Base-by-base conservation (phyloP, 2,797 vertebrate genomes). In the Sebastes minor region DNA sequence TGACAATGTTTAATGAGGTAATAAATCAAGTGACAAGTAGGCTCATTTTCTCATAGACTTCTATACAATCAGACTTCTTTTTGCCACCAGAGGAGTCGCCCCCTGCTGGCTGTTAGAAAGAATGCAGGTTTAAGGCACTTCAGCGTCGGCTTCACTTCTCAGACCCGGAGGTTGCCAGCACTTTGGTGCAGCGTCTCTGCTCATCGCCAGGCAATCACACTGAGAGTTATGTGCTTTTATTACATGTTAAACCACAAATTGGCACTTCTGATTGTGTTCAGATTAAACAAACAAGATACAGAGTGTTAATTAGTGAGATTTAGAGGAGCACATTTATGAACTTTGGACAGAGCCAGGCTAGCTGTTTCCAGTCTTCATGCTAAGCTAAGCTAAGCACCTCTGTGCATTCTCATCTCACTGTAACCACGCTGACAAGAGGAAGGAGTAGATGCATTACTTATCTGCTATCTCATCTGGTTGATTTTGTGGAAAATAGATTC, bases 401-500 rank as follows among this genome's bases (percentile, higher is more conserved):
- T 4, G 33, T 35, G 33, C 11, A 42, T 57, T 25, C 27, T 71
- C 67, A 18, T 22, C 25, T 63, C 46, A 67, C 28, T 57, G 22
- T 16, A 23, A 20, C 65, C 23, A 60, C 3, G 3, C 10, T 30
- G 30, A 67, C 59, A 62, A 42, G 53, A 74, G 64, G 28, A 42
- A 28, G 46, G 11, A 70, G 20, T 6, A 25, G 4, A 20, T 80
- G 20, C 16, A 53, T 72, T 46, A 79, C 62, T 66, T 67, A 81
- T 76, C 27, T 55, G 25, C 12, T 42, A 42, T 16, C 38, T 16
- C 14, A 42, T 42, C 38, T 61, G 6, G 46, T n/a, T 60, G 68
- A 69, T 83, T 80, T 65, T 20, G 55, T 27, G 10, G 38, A 52
- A 62, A 70, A 60, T n/a, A 66, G 14, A 66, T 74, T 76, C 38